Evolutionary conservation across 92 coral and sea anemone genomes (phyloP).

Genomic region (Porites lobata): DNA sequence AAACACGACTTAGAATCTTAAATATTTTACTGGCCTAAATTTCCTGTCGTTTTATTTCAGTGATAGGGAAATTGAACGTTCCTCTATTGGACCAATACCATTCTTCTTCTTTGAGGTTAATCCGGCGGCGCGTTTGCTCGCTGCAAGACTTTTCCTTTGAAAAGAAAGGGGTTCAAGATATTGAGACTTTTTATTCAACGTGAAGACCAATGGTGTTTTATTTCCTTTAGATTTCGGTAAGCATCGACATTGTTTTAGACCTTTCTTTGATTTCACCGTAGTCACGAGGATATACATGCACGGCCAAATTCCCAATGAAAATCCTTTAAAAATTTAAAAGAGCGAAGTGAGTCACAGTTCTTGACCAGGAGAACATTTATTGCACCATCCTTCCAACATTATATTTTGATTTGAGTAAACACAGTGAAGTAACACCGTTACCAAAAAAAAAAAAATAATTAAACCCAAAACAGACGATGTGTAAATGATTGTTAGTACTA

Average conservation of each 20-base stretch:
- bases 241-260: not conserved
- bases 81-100: not conserved
- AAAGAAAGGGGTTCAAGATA: constrained; percentile 5
- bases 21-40: constrained; percentile 17
- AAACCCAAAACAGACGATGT: not conserved
- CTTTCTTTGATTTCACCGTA: not conserved
- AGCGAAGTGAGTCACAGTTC: not conserved
- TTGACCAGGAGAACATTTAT: not conserved
- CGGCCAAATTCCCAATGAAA: not conserved
- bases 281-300: not conserved
- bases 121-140: constrained; percentile 1
- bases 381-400: not conserved
- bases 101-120: not conserved
- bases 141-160: constrained; percentile 20
- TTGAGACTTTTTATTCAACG: not conserved
- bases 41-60: not conserved
- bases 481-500: not conserved
- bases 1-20: constrained; percentile 2
- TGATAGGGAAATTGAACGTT: not conserved
- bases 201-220: not conserved
- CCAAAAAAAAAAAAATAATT: not conserved
- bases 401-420: not conserved
- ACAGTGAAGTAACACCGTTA: not conserved
- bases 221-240: not conserved
- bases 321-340: not conserved